Base-by-base conservation (phyloP, 2,888 invertebrate genomes). In the Andrena flavipes region DNA sequence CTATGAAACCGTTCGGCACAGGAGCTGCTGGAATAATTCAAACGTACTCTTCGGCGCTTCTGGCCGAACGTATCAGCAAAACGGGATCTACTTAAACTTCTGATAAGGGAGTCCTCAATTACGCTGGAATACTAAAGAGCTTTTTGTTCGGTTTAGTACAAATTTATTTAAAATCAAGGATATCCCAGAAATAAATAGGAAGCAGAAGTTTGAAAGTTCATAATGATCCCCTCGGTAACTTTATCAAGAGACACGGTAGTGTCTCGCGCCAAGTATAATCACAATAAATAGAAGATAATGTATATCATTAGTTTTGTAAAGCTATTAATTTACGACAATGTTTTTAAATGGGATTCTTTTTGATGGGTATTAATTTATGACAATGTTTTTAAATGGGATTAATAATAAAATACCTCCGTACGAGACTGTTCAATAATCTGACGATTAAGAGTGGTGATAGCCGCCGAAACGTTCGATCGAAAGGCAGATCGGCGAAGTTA, bases 381-480 rank as follows among this genome's bases (percentile, higher is more conserved):
- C n/a, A n/a, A n/a, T n/a, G n/a, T n/a, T n/a, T n/a, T n/a, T n/a
- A n/a, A n/a, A n/a, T n/a, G n/a, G n/a, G n/a, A n/a, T n/a, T n/a
- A n/a, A n/a, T 10, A 10, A 20, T 23, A 54, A 56, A 26, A 13
- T 10, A 26, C 56, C 56, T 26, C 26, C 10, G 26, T 1, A 10
- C 6, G 4, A 16, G n/a, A 10, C 35, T 7, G 10, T 20, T 20
- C n/a, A 20, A 60, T 68, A 33, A 68, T 75, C 69, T 60, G n/a
- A 20, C 16, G 30, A 56, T 54, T 33, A 64, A 29, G 48, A 42
- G 29, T 29, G 65, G 42, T 62, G 49, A 51, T 60, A 10, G 74
- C 2, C 3, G 59, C 1, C 56, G 79, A 56, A 64, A 78, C 56
- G 79, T 35, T 51, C 48, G 16, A 77, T 79, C 77, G 62, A 20